These are phyloP conservation scores for Sus cebifrons DNA, from an alignment of 2,797 vertebrate species.

Conservation along the genomic window DNA sequence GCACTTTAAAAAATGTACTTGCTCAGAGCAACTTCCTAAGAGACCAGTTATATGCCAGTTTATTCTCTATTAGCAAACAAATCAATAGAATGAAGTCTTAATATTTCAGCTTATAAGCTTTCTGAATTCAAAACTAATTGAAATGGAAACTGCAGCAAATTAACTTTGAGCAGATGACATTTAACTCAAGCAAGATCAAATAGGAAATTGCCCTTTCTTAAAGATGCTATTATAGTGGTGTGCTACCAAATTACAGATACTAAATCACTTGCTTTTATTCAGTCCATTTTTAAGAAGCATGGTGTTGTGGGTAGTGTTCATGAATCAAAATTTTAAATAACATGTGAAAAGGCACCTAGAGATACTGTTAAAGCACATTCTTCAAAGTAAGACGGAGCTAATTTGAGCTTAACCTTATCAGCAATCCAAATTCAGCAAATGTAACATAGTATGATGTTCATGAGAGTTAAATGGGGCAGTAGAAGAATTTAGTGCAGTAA, in stretches of 20 bases:
- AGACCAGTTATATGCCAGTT: not conserved
- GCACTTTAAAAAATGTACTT: not conserved
- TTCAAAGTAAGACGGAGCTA: constrained; percentile 28
- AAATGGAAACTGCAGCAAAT: constrained; percentile 81
- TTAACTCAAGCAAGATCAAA: constrained; percentile 75
- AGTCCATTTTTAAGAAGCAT: constrained; percentile 53
- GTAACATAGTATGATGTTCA: not conserved
- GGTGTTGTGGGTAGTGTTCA: not conserved
- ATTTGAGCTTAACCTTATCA: constrained; percentile 64
- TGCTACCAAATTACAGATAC: constrained; percentile 45
- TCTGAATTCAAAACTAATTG: constrained; percentile 81
- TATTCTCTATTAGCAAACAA: constrained; percentile 62
- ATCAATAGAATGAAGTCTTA: constrained; percentile 75
- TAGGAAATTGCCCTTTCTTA: constrained; percentile 73
- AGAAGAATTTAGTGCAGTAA: constrained; percentile 9
- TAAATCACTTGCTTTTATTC: constrained; percentile 64
- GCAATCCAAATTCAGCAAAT: constrained; percentile 39
- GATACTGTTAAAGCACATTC: not conserved
- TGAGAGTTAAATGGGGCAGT: not conserved
- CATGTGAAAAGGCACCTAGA: not conserved
- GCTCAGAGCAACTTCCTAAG: constrained; percentile 26
- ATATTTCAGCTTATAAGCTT: constrained; percentile 69
- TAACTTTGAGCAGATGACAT: constrained; percentile 78
- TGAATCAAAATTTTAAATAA: constrained; percentile 42
- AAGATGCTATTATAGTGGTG: constrained; percentile 36